These are phyloP conservation scores for Deilephila porcellus DNA, from an alignment of 2,888 invertebrate genomes.

Conservation along the genomic window DNA sequence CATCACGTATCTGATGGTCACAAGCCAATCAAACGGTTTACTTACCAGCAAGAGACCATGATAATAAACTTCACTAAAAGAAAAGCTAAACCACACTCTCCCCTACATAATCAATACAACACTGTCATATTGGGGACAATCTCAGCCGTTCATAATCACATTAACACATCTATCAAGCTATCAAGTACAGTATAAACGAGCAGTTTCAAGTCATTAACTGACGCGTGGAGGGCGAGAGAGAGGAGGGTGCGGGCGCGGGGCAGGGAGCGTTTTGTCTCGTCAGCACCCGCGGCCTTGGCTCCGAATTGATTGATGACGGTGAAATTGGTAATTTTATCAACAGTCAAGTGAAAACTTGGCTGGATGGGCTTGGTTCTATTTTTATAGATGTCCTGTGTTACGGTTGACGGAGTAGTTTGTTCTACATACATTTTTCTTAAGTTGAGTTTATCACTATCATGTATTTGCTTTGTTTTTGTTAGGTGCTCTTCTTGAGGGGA, in stretches of 20 bases:
- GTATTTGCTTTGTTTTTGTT: too few relatives aligned
- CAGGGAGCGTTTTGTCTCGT: slow-evolving; percentile 52
- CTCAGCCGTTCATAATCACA: slow-evolving; percentile 3
- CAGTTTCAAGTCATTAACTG: slow-evolving; percentile 50
- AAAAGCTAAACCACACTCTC: not conserved
- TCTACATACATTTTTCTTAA: too few relatives aligned
- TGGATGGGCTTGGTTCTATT: slow-evolving; percentile 26
- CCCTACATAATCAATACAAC: not conserved
- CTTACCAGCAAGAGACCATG: too few relatives aligned
- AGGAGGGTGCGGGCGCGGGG: slow-evolving; percentile 32
- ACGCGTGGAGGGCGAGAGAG: slow-evolving; percentile 14
- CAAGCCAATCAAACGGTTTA: too few relatives aligned
- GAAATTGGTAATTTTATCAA: slow-evolving; percentile 41
- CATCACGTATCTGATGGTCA: too few relatives aligned
- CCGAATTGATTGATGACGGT: slow-evolving; percentile 56
- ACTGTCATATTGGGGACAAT: not conserved
- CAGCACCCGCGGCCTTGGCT: slow-evolving; percentile 47
- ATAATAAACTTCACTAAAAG: too few relatives aligned
- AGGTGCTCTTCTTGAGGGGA: too few relatives aligned
- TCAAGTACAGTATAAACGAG: slow-evolving; percentile 20
- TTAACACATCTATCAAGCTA: slow-evolving; percentile 23
- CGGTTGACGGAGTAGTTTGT: too few relatives aligned
- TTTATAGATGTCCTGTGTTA: not conserved
- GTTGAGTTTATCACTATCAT: too few relatives aligned
- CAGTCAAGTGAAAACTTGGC: slow-evolving; percentile 53